These are phyloP conservation scores for Spilarctia lutea DNA, from an alignment of 2,888 invertebrate genomes.

Conservation along the genomic window DNA sequence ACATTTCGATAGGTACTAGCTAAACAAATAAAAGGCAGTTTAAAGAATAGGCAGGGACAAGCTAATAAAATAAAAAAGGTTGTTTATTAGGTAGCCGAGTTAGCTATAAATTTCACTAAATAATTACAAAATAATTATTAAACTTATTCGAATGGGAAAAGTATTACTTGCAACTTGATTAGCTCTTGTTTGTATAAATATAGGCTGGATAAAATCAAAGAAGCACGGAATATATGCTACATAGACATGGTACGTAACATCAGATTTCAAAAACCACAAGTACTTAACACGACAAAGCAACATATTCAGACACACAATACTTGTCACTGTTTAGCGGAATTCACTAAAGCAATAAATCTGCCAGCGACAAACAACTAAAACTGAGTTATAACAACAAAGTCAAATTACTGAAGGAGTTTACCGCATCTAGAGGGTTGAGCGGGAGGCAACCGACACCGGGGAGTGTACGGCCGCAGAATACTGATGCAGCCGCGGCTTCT, in stretches of 20 bases:
- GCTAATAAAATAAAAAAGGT: neutral
- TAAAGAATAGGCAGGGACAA: neutral
- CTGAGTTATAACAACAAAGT: constrained; percentile 87
- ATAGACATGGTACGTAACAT: constrained; percentile 1
- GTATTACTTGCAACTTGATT: neutral
- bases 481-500: constrained; percentile 78
- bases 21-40: neutral
- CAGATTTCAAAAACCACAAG: constrained; percentile 19
- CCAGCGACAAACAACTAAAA: constrained; percentile 83
- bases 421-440: constrained; percentile 69
- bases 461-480: constrained; percentile 73
- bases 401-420: constrained; percentile 86
- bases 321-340: constrained; percentile 70
- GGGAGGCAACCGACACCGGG: constrained; percentile 77
- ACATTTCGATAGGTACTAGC: too few relatives aligned
- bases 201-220: neutral
- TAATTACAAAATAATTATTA: too few relatives aligned
- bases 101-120: neutral
- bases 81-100: neutral
- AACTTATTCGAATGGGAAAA: neutral
- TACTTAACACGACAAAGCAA: constrained; percentile 17
- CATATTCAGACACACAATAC: constrained; percentile 47
- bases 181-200: neutral
- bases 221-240: neutral
- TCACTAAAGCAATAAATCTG: constrained; percentile 84